A percentile compares a stretch with the other conserved stretches of the same genome.
Evolutionary conservation across 37 sponge, comb jelly and placozoan genomes (phyloP).

Genomic region (Halichondria panicea): DNA sequence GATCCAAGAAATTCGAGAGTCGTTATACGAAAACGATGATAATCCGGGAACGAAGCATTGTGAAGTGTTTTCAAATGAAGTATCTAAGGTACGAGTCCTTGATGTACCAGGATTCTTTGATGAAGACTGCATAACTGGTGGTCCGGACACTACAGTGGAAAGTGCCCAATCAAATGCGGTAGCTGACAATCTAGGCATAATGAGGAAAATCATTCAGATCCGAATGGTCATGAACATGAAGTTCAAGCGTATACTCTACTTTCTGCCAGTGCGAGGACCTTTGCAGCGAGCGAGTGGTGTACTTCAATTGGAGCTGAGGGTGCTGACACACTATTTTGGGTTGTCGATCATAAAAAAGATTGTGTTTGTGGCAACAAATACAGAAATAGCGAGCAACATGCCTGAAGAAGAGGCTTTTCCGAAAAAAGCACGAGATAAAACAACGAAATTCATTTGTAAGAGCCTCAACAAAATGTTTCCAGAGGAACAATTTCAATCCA

Average conservation of each 20-base stretch:
- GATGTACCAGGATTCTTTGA: conserved; percentile 25
- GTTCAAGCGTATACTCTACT: conserved; percentile 27
- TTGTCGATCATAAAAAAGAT: conserved; percentile 26
- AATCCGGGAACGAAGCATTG: conserved; percentile 9
- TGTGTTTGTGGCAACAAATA: conserved; percentile 33
- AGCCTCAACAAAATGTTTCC: conserved; percentile 5
- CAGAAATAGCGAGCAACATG: neutral
- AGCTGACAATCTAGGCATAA: neutral
- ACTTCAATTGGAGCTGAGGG: conserved; percentile 7
- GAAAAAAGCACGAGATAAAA: neutral
- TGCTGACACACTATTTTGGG: conserved; percentile 19
- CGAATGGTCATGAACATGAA: conserved; percentile 6
- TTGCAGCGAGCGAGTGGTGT: conserved; percentile 7
- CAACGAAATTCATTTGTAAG: neutral
- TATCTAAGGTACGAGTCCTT: conserved; percentile 22
- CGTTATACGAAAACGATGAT: no score
- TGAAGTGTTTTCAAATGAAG: conserved; percentile 13
- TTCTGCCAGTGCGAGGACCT: conserved; percentile 31
- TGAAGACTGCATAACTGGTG: neutral
- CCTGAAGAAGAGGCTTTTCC: conserved; percentile 6
- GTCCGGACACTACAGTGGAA: no score
- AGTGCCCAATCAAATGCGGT: neutral
- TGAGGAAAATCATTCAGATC: conserved; percentile 25
- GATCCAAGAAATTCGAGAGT: no score
- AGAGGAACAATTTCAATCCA: neutral